Percentiles rank a stretch among this genome's conserved stretches.
Conservation (phyloP, 2,797 vertebrate species). For the Sebastes iracundus region DNA sequence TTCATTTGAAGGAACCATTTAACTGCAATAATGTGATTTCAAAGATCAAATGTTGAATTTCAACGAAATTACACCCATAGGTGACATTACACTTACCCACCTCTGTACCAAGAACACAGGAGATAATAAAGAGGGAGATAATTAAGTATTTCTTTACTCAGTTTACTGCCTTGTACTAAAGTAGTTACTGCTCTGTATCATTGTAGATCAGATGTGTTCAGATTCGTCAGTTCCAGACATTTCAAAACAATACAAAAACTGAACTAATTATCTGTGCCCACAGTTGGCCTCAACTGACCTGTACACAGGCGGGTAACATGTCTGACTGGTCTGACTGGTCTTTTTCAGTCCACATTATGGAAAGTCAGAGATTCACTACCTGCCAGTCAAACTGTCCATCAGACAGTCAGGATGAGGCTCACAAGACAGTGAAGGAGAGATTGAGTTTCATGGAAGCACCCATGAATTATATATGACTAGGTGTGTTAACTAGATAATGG, state of each 20-base stretch:
- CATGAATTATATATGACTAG: slow-evolving; percentile 68
- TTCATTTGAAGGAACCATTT: not conserved
- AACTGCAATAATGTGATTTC: not conserved
- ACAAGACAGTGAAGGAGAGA: slow-evolving; percentile 43
- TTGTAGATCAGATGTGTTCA: not conserved
- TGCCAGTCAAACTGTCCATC: slow-evolving; percentile 34
- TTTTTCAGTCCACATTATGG: slow-evolving; percentile 17
- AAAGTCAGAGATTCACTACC: slow-evolving; percentile 30
- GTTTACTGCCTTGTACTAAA: not conserved
- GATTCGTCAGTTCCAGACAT: not conserved
- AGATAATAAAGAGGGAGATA: not conserved
- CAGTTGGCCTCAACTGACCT: not conserved
- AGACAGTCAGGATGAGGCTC: slow-evolving; percentile 10
- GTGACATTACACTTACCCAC: not conserved
- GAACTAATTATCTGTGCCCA: not conserved
- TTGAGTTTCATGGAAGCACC: slow-evolving; percentile 65
- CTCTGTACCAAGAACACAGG: not conserved
- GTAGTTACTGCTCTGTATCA: not conserved
- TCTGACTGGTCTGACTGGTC: not conserved
- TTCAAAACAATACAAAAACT: not conserved
- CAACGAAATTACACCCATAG: not conserved
- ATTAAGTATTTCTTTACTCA: not conserved
- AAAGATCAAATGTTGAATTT: not conserved
- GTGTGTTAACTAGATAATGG: slow-evolving; percentile 52
- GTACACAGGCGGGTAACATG: not conserved